phyloP scores from a whole-genome alignment of 2,888 invertebrate species.

The Latrodectus hesperus region DNA sequence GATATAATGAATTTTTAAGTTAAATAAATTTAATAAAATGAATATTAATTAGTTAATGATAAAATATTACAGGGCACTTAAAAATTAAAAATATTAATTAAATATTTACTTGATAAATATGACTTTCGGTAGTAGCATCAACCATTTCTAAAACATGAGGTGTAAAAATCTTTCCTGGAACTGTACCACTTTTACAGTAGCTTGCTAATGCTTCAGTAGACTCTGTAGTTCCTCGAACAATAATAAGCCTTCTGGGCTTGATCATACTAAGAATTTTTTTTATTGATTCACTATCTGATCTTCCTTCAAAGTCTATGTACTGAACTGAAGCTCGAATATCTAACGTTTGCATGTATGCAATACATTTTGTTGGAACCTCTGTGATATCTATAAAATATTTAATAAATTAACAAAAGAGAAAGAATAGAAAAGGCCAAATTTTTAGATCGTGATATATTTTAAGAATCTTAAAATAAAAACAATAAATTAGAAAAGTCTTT shows the following conservation, averaged over 20 bases:
- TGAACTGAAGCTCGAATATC: constrained; percentile 89
- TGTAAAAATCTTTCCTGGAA: constrained; percentile 83
- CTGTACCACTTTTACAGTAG: constrained; percentile 81
- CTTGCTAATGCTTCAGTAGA: constrained; percentile 82
- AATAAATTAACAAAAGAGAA: not conserved
- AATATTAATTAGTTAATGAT: too few relatives aligned
- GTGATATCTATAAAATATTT: constrained; percentile 75
- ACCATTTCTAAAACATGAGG: constrained; percentile 85
- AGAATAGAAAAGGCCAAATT: not conserved
- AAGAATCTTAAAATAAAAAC: not conserved
- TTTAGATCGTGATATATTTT: not conserved
- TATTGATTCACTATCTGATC: constrained; percentile 79
- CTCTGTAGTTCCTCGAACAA: constrained; percentile 84
- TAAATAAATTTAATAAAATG: too few relatives aligned
- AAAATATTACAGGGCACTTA: too few relatives aligned
- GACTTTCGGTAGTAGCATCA: constrained; percentile 97
- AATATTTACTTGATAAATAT: constrained; percentile 90
- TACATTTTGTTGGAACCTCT: constrained; percentile 94
- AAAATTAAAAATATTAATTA: not conserved
- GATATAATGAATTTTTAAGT: too few relatives aligned
- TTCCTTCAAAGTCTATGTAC: constrained; percentile 97
- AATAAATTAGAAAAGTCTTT: not conserved
- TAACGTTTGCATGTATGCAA: constrained; percentile 83
- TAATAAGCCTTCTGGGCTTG: constrained; percentile 86
- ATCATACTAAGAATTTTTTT: constrained; percentile 83